These are phyloP conservation scores for Trissoscelio sp. DNA, from an alignment of 2,888 invertebrate genomes.

Conservation along the genomic window DNA sequence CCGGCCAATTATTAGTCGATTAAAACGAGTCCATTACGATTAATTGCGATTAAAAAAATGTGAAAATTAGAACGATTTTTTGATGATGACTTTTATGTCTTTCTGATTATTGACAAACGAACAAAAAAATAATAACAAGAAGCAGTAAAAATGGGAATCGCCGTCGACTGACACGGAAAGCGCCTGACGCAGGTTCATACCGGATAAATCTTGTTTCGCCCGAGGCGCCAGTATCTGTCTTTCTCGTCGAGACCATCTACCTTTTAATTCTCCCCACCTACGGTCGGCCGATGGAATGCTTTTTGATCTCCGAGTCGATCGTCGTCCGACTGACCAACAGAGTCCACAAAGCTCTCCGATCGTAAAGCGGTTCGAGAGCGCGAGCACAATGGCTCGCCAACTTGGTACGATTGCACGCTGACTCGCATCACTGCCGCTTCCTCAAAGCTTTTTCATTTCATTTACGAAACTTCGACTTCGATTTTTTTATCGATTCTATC, in stretches of 20 bases:
- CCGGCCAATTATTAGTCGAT: background rate
- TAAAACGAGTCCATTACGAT: slow-evolving; percentile 1
- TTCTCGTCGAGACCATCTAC: slow-evolving; percentile 22
- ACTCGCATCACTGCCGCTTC: slow-evolving; percentile 55
- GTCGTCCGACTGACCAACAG: slow-evolving; percentile 15
- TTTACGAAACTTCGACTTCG: slow-evolving; percentile 23
- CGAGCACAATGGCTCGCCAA: slow-evolving; percentile 18
- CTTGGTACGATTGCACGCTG: slow-evolving; percentile 60
- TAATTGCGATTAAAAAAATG: background rate
- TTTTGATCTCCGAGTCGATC: slow-evolving; percentile 26
- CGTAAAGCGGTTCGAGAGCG: slow-evolving; percentile 23
- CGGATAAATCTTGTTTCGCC: slow-evolving; percentile 73
- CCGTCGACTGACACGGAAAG: slow-evolving; percentile 77
- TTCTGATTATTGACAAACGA: too few species aligned
- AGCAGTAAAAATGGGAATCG: too few species aligned
- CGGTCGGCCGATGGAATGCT: slow-evolving; percentile 1
- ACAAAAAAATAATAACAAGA: too few species aligned
- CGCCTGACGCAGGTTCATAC: slow-evolving; percentile 78
- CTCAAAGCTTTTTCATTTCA: slow-evolving; percentile 44
- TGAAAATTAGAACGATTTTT: background rate
- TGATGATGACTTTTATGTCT: background rate
- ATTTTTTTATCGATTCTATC: slow-evolving; percentile 9
- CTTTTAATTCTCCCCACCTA: slow-evolving; percentile 37
- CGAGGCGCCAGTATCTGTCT: slow-evolving; percentile 21
- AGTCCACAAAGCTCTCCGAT: slow-evolving; percentile 17